Base-by-base conservation (phyloP, 1,140 invertebrate species). In the Sinella curviseta region DNA sequence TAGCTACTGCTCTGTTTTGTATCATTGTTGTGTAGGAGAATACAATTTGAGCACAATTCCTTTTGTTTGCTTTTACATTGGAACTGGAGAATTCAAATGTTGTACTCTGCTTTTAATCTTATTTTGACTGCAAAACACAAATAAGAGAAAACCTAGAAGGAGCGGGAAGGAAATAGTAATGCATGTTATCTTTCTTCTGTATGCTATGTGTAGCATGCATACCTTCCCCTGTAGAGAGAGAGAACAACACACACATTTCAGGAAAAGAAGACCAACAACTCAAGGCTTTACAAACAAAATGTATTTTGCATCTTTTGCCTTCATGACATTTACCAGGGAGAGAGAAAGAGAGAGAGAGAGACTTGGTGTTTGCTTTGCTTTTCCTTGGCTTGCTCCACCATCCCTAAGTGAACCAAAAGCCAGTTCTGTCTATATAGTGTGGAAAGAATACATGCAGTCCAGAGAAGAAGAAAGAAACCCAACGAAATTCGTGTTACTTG, bases 81-180 rank as follows among this genome's bases (percentile, higher is more conserved):
- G 20, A 70, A 70, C 24, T 33, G 65, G 28, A 31, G 31, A 70
- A 70, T 70, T 70, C 65, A 70, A 70, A 70, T 70, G 65, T 70
- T 70, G 65, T 70, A 70, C 65, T 70, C n/a, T n/a, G 28, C 28
- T 30, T 70, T 70, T 70, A 70, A 70, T 70, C 65, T 33, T 70
- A 70, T 70, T 70, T 70, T 70, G 65, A 70, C 65, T 70, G 31
- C 28, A 70, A 30, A 70, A 70, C 65, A 70, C 65, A 70, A 70
- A 70, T 70, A 70, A 70, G 8, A 70, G 65, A 30, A 70, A 70
- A 70, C 31, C 28, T 4, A n/a, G 31, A 70, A 60, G 24, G 31
- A 24, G 24, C 3, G 8, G 65, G 65, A 24, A 70, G 65, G 65
- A 70, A 70, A 33, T 24, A 16, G 8, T 31, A 70, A 70, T 70